These are phyloP conservation scores for Aradus depressus DNA, from an alignment of 2,888 invertebrate species.

Conservation along the genomic window DNA sequence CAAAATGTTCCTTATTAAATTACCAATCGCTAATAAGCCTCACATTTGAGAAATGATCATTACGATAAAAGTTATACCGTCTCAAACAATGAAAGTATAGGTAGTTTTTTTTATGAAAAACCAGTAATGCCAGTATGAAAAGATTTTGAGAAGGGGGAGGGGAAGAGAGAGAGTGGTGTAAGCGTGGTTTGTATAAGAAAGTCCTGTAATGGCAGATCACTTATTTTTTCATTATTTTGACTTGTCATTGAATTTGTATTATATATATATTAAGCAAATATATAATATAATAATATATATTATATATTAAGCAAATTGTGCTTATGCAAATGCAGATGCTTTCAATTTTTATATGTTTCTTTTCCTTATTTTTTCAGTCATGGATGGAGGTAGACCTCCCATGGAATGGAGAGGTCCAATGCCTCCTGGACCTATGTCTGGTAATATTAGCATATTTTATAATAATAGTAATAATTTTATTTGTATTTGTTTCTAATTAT, in stretches of 20 bases:
- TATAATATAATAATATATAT: neutral
- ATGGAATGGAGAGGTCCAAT: conserved; percentile 14
- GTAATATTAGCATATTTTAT: too few species aligned
- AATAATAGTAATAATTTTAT: neutral
- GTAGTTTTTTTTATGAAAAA: conserved; percentile 15
- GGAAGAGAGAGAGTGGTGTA: too few species aligned
- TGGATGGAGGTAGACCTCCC: conserved; percentile 18
- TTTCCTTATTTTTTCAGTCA: conserved; percentile 17
- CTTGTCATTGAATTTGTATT: too few species aligned
- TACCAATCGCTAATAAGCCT: too few species aligned
- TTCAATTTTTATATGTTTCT: conserved; percentile 6
- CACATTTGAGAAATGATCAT: neutral
- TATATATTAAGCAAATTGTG: too few species aligned
- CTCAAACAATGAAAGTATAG: neutral
- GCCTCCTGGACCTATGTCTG: conserved; percentile 16
- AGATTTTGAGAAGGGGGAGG: too few species aligned
- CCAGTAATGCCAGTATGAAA: too few species aligned
- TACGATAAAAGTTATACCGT: neutral
- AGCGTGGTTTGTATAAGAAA: too few species aligned
- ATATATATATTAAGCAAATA: conserved; percentile 7
- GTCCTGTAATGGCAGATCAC: too few species aligned
- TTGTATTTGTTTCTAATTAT: conserved; percentile 3
- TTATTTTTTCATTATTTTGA: conserved; percentile 10
- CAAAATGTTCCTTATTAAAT: too few species aligned
- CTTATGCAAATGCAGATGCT: neutral